These are phyloP conservation scores for Phthorimaea operculella DNA, from an alignment of 1,140 invertebrate genomes.

Conservation along the genomic window DNA sequence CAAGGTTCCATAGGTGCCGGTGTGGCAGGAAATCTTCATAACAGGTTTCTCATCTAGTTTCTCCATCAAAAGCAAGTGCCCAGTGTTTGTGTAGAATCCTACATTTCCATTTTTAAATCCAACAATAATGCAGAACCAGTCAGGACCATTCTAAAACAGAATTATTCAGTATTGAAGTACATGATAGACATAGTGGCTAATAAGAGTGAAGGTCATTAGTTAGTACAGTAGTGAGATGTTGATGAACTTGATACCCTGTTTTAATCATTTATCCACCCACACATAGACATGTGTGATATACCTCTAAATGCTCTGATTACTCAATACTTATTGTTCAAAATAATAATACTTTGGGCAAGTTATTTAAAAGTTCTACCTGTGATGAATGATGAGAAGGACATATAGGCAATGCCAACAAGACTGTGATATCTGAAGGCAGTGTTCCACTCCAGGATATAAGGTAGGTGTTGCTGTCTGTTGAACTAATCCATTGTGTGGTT, in stretches of 20 bases:
- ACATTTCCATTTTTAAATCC: slow-evolving; percentile 88
- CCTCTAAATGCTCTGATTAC: too few relatives aligned
- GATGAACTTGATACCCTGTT: too few relatives aligned
- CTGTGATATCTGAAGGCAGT: slow-evolving; percentile 62
- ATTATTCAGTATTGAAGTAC: background rate
- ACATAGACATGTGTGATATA: too few relatives aligned
- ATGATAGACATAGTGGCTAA: too few relatives aligned
- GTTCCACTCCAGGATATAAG: slow-evolving; percentile 68
- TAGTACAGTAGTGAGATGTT: too few relatives aligned
- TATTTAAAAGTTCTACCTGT: slow-evolving; percentile 59
- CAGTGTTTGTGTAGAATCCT: slow-evolving; percentile 90
- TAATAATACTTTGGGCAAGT: too few relatives aligned
- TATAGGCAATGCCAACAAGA: slow-evolving; percentile 61
- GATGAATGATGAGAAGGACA: slow-evolving; percentile 73
- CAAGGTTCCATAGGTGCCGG: slow-evolving; percentile 71
- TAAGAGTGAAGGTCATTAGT: too few relatives aligned
- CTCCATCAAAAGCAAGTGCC: slow-evolving; percentile 84
- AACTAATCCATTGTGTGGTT: slow-evolving; percentile 73
- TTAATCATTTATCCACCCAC: too few relatives aligned
- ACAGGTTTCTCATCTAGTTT: slow-evolving; percentile 87
- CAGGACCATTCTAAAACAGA: slow-evolving; percentile 73
- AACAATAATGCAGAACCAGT: slow-evolving; percentile 93
- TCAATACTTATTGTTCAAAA: too few relatives aligned
- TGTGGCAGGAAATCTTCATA: slow-evolving; percentile 83
- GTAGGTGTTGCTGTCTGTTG: slow-evolving; percentile 62